These are phyloP conservation scores for Morinoia aosen DNA, from an alignment of 2,888 invertebrate species.

Conservation along the genomic window DNA sequence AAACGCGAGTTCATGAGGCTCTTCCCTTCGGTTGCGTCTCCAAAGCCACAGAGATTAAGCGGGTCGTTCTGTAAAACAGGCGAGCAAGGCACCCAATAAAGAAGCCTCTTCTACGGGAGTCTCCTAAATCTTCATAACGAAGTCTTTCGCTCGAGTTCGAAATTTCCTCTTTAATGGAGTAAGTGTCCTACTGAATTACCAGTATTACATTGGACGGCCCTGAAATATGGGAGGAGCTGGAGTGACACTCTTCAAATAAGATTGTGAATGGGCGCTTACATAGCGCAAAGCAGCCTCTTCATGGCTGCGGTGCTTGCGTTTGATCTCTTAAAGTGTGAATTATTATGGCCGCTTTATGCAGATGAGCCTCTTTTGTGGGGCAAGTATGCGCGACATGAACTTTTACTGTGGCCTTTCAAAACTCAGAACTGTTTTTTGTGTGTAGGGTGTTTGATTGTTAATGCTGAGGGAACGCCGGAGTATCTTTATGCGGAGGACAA, in stretches of 20 bases:
- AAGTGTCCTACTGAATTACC: slow-evolving; percentile 53
- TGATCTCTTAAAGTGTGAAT: slow-evolving; percentile 51
- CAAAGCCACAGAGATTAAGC: slow-evolving; percentile 47
- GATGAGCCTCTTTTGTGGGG: slow-evolving; percentile 44
- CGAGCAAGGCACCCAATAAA: slow-evolving; percentile 47
- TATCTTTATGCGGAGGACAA: slow-evolving; percentile 29
- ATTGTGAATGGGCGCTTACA: slow-evolving; percentile 50
- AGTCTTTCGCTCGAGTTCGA: slow-evolving; percentile 52
- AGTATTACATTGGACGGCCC: slow-evolving; percentile 48
- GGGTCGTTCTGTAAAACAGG: slow-evolving; percentile 51
- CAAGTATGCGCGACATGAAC: slow-evolving; percentile 51
- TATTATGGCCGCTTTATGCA: slow-evolving; percentile 42
- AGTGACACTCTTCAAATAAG: slow-evolving; percentile 50
- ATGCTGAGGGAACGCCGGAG: neutral
- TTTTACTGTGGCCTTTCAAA: slow-evolving; percentile 34
- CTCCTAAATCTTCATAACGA: slow-evolving; percentile 53
- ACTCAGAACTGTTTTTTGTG: slow-evolving; percentile 26
- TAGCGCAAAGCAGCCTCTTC: slow-evolving; percentile 41
- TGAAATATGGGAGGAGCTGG: slow-evolving; percentile 21
- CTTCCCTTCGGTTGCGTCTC: slow-evolving; percentile 47
- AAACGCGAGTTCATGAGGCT: slow-evolving; percentile 9
- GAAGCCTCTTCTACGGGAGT: slow-evolving; percentile 50
- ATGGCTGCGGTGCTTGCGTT: slow-evolving; percentile 45
- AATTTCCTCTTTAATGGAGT: slow-evolving; percentile 50
- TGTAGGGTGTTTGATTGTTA: slow-evolving; percentile 29